phyloP scores from a whole-genome alignment of 1,140 invertebrate species.

The Drosophila sp. region DNA sequence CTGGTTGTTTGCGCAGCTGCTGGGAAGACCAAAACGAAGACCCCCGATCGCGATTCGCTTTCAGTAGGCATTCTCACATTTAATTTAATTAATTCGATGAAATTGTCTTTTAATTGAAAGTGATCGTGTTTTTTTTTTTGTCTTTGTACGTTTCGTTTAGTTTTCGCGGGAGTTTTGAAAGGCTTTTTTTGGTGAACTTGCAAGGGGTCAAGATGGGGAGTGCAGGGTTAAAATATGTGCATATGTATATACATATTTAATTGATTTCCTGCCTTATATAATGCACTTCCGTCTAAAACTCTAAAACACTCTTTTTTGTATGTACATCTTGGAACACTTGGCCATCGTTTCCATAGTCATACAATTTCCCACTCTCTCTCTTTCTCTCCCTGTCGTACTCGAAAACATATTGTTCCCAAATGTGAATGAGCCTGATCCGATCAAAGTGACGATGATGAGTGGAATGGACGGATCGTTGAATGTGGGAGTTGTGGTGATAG shows the following conservation, averaged over 20 bases:
- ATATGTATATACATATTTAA: conserved; percentile 26
- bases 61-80: conserved; percentile 43
- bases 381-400: neutral
- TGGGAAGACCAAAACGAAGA: conserved; percentile 15
- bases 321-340: conserved; percentile 11
- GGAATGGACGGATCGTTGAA: conserved; percentile 1
- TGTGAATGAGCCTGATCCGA: conserved; percentile 69
- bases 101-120: conserved; percentile 80
- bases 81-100: conserved; percentile 79
- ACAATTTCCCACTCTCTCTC: neutral
- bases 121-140: conserved; percentile 55
- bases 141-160: neutral
- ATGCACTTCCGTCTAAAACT: conserved; percentile 48
- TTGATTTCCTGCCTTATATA: conserved; percentile 47
- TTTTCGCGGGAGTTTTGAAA: neutral
- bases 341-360: neutral
- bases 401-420: conserved; percentile 51
- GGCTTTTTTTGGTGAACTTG: neutral
- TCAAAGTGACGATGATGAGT: conserved; percentile 41
- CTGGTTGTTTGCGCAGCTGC: conserved; percentile 74
- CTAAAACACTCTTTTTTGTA: conserved; percentile 6
- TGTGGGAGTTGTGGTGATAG: neutral
- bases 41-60: conserved; percentile 9
- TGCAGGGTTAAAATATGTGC: conserved; percentile 13
- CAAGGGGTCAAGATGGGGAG: conserved; percentile 3